A percentile compares a stretch with the other conserved stretches of the same genome.
phyloP scores from a whole-genome alignment of 2,888 invertebrate species.

The Eupithecia insigniata region DNA sequence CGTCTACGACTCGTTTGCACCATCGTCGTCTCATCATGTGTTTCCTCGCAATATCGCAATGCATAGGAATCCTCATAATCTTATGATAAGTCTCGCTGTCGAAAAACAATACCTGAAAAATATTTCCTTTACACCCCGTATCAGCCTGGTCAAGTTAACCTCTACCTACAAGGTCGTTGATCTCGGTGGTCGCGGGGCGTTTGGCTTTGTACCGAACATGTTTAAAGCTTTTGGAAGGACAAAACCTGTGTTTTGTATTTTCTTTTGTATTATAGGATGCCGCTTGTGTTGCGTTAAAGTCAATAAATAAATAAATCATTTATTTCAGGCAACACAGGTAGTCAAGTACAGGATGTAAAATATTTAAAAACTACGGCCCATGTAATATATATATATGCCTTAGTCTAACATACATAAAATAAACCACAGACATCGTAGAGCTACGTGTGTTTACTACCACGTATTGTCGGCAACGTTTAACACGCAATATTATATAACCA shows the following conservation, averaged over 20 bases:
- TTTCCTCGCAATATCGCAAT: background rate
- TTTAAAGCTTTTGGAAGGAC: background rate
- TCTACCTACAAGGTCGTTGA: slow-evolving; percentile 30
- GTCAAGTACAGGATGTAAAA: too few relatives aligned
- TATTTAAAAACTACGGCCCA: too few relatives aligned
- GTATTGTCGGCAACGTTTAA: too few relatives aligned
- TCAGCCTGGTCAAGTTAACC: slow-evolving; percentile 8
- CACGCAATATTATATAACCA: too few relatives aligned
- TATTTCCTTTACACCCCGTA: background rate
- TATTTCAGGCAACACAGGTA: too few relatives aligned
- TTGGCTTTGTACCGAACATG: background rate
- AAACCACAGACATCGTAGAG: too few relatives aligned
- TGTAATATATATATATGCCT: too few relatives aligned
- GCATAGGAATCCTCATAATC: background rate
- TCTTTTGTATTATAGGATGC: background rate
- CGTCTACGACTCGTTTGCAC: slow-evolving; percentile 71
- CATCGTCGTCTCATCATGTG: slow-evolving; percentile 34
- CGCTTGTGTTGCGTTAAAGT: too few relatives aligned
- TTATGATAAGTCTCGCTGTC: background rate
- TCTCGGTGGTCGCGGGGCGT: slow-evolving; percentile 23
- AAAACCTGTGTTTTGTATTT: background rate
- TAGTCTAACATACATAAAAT: too few relatives aligned
- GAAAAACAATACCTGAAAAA: background rate
- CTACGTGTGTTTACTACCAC: too few relatives aligned
- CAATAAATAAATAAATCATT: too few relatives aligned